Evolutionary conservation across 2,888 invertebrate genomes (phyloP).

Genomic region (Micoletzkya japonica): DNA sequence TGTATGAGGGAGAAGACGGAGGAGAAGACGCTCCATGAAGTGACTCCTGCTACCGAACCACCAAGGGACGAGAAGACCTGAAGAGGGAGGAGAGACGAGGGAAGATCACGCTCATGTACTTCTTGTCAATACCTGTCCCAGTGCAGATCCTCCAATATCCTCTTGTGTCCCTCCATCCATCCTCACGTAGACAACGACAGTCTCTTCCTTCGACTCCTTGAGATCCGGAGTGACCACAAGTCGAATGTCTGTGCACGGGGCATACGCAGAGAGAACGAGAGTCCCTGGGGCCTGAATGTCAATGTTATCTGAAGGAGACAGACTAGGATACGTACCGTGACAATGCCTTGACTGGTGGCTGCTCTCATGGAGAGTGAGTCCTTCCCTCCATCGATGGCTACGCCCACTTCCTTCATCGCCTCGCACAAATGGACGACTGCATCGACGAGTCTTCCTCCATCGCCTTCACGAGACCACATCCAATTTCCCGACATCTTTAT

Average conservation of each 20-base stretch:
- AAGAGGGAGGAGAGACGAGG: not conserved
- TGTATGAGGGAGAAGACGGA: slow-evolving; percentile 84
- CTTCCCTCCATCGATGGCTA: slow-evolving; percentile 94
- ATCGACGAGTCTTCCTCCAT: slow-evolving; percentile 83
- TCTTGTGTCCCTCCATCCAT: slow-evolving; percentile 70
- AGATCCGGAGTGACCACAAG: slow-evolving; percentile 86
- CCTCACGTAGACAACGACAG: slow-evolving; percentile 79
- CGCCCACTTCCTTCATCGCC: slow-evolving; percentile 77
- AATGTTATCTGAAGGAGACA: not conserved
- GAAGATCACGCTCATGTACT: not conserved
- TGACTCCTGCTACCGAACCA: not conserved
- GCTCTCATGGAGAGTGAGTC: slow-evolving; percentile 93
- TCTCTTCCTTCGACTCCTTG: slow-evolving; percentile 69
- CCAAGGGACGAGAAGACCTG: not conserved
- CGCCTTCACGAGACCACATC: slow-evolving; percentile 97
- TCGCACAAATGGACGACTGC: slow-evolving; percentile 86
- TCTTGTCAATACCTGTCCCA: slow-evolving; percentile 74
- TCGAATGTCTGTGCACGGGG: slow-evolving; percentile 86
- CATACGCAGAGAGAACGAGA: slow-evolving; percentile 92
- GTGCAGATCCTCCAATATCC: slow-evolving; percentile 82
- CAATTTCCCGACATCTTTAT: slow-evolving; percentile 99
- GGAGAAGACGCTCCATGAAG: slow-evolving; percentile 67
- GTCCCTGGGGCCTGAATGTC: slow-evolving; percentile 74
- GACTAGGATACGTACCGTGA: not conserved
- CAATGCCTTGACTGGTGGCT: slow-evolving; percentile 74